Percentiles rank a stretch among this genome's conserved stretches.
These are phyloP conservation scores for Sus cebifrons DNA, from an alignment of 2,797 vertebrate genomes.

Conservation along the genomic window DNA sequence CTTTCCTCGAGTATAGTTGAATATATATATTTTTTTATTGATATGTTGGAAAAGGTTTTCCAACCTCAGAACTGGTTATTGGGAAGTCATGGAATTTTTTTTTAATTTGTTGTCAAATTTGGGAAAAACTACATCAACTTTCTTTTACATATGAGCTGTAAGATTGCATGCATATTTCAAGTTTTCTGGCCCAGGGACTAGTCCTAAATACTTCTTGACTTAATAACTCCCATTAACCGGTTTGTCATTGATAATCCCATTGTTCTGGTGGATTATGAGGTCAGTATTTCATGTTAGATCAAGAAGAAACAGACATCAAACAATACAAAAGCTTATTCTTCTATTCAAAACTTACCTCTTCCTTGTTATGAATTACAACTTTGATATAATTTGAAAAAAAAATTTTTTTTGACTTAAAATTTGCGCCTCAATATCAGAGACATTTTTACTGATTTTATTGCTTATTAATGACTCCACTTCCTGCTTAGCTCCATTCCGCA, in stretches of 20 bases:
- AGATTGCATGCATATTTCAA: neutral
- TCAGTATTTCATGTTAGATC: conserved; percentile 27
- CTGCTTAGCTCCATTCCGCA: neutral
- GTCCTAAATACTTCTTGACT: neutral
- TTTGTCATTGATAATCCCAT: neutral
- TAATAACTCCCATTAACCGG: neutral
- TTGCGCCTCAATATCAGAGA: conserved; percentile 13
- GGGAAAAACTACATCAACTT: neutral
- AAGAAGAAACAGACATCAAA: conserved; percentile 37
- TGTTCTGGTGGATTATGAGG: neutral
- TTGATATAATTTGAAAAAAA: conserved; percentile 37
- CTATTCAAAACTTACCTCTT: conserved; percentile 28
- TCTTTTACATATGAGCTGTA: conserved; percentile 24
- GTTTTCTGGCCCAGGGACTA: neutral
- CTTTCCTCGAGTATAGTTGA: neutral
- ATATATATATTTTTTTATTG: neutral
- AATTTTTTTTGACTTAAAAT: neutral
- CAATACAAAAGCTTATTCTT: conserved; percentile 32
- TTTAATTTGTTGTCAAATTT: neutral
- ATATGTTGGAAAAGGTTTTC: conserved; percentile 44
- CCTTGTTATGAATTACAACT: conserved; percentile 53
- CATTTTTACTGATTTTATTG: neutral
- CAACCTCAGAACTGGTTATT: neutral
- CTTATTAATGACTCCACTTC: neutral
- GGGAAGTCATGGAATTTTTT: neutral